A percentile compares a stretch with the other conserved stretches of the same genome.
Conservation (phyloP, 2,888 invertebrate genomes). For the Pemphredon lugubris region DNA sequence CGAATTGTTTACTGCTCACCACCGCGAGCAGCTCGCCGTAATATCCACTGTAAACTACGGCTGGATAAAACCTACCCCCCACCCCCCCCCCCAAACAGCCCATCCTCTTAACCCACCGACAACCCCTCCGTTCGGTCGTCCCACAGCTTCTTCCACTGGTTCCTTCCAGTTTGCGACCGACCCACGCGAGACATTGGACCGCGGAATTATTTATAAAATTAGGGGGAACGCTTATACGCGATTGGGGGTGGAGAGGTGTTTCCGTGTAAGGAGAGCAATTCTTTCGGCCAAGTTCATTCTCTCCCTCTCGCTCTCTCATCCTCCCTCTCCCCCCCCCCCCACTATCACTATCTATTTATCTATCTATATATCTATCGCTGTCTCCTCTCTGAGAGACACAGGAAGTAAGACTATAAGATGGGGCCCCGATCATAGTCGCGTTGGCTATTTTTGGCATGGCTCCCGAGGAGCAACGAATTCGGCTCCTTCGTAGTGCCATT, state of each 20-base stretch:
- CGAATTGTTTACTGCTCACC: conserved; percentile 71
- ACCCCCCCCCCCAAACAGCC: too few species aligned
- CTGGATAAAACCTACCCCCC: conserved; percentile 61
- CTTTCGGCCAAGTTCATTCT: conserved; percentile 9
- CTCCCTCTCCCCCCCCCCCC: not conserved
- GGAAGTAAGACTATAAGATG: not conserved
- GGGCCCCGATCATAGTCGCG: conserved; percentile 31
- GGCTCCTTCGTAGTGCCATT: conserved; percentile 39
- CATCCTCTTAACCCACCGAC: too few species aligned
- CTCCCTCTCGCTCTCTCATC: not conserved
- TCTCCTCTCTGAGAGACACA: too few species aligned
- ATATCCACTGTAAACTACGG: conserved; percentile 70
- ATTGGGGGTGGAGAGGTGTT: conserved; percentile 49
- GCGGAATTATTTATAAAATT: conserved; percentile 67
- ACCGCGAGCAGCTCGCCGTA: conserved; percentile 52
- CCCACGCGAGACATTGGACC: conserved; percentile 17
- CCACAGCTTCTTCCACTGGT: conserved; percentile 7
- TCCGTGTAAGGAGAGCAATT: conserved; percentile 53
- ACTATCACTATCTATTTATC: too few species aligned
- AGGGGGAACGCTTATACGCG: conserved; percentile 29
- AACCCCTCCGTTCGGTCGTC: conserved; percentile 16
- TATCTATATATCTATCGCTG: too few species aligned
- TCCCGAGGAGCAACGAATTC: conserved; percentile 35
- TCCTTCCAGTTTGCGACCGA: conserved; percentile 9
- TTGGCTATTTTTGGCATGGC: conserved; percentile 46